Evolutionary conservation across 2,888 invertebrate genomes (phyloP).

Genomic region (Tolmerus cingulatus): DNA sequence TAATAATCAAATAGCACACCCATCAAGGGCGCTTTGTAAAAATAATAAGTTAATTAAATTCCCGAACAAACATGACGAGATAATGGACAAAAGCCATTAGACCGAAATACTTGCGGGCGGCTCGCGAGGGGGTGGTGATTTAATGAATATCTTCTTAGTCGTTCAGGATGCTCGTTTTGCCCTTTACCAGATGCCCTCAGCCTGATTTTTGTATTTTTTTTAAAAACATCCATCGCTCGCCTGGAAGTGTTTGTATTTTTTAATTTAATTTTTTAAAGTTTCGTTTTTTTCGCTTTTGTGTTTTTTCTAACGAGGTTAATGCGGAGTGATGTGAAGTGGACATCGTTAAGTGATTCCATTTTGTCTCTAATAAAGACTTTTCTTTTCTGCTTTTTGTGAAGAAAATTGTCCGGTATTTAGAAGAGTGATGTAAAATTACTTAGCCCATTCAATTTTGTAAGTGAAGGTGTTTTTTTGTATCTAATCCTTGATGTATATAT

Average conservation of each 20-base stretch:
- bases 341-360: conserved; percentile 19
- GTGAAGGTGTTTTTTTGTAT: too few species aligned
- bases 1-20: conserved; percentile 41
- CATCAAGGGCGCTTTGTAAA: conserved; percentile 43
- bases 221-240: not conserved
- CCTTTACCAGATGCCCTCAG: conserved; percentile 3
- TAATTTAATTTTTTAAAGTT: not conserved
- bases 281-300: not conserved
- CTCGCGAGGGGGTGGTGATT: conserved; percentile 46
- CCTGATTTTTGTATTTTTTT: not conserved
- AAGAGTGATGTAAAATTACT: too few species aligned
- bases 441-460: too few species aligned
- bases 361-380: not conserved
- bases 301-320: conserved; percentile 11
- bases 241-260: not conserved
- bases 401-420: too few species aligned
- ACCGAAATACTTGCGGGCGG: conserved; percentile 48
- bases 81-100: conserved; percentile 62
- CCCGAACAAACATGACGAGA: conserved; percentile 63
- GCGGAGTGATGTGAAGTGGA: conserved; percentile 19
- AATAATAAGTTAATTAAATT: conserved; percentile 58
- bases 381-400: too few species aligned
- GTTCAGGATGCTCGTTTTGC: conserved; percentile 22
- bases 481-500: too few species aligned
- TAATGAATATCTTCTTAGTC: conserved; percentile 48